Evolutionary conservation across 2,113 vertebrate species (phyloP).

Genomic region (Mastomys coucha): DNA sequence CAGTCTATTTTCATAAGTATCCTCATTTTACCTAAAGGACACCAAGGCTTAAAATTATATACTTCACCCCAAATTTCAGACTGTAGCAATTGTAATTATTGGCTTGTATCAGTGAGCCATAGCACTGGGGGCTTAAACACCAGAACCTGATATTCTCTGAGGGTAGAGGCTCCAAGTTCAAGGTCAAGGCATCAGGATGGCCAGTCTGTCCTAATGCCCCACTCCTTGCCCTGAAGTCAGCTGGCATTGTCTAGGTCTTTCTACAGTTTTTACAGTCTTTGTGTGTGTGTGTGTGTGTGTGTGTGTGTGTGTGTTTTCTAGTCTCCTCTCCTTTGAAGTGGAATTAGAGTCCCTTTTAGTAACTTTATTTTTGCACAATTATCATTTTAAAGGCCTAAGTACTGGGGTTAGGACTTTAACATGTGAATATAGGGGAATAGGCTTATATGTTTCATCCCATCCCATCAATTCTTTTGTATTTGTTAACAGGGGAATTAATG

Average conservation of each 20-base stretch:
- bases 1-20: constrained; percentile 38
- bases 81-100: neutral
- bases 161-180: neutral
- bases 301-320: neutral
- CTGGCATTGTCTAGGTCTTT: neutral
- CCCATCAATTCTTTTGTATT: neutral
- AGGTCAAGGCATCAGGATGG: neutral
- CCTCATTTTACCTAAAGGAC: constrained; percentile 22
- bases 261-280: neutral
- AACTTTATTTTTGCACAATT: neutral
- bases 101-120: neutral
- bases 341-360: neutral
- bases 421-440: neutral
- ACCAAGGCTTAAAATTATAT: constrained; percentile 7
- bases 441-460: neutral
- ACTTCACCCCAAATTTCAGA: constrained; percentile 35
- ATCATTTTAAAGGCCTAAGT: neutral
- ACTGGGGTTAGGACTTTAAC: neutral
- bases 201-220: neutral
- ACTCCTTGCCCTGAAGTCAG: neutral
- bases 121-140: neutral
- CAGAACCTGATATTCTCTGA: neutral
- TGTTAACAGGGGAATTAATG: neutral
- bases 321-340: neutral
- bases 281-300: neutral